Conservation (phyloP, 2,888 invertebrate species). For the Pheosia gnoma region DNA sequence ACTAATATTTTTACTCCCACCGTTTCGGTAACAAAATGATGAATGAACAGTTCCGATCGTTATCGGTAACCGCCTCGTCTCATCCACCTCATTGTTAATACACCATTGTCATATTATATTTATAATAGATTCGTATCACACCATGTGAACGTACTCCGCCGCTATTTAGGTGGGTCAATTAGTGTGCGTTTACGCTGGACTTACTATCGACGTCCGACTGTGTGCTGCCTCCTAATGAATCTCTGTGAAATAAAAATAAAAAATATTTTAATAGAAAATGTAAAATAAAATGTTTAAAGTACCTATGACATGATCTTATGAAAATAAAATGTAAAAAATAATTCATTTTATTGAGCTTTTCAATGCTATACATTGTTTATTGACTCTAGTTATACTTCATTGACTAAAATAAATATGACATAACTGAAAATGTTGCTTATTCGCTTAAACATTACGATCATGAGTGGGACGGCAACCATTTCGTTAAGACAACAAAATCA, state of each 20-base stretch:
- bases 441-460: no score
- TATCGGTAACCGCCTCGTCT: conserved; percentile 52
- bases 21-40: conserved; percentile 54
- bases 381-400: no score
- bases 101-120: conserved; percentile 74
- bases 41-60: conserved; percentile 64
- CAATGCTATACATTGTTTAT: no score
- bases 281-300: no score
- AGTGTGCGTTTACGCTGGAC: background rate
- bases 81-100: conserved; percentile 69
- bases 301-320: no score
- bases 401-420: no score
- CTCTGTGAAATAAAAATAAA: background rate
- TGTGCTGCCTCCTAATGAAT: background rate
- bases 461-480: no score
- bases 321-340: no score
- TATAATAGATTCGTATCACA: conserved; percentile 65
- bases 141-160: conserved; percentile 54
- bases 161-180: conserved; percentile 44
- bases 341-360: no score
- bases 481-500: no score
- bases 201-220: background rate
- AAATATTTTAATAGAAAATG: no score
- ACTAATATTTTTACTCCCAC: conserved; percentile 52
- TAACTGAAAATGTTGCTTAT: no score